Evolutionary conservation across 1,140 invertebrate genomes (phyloP).

Genomic region (Drosophila sulfurigaster): DNA sequence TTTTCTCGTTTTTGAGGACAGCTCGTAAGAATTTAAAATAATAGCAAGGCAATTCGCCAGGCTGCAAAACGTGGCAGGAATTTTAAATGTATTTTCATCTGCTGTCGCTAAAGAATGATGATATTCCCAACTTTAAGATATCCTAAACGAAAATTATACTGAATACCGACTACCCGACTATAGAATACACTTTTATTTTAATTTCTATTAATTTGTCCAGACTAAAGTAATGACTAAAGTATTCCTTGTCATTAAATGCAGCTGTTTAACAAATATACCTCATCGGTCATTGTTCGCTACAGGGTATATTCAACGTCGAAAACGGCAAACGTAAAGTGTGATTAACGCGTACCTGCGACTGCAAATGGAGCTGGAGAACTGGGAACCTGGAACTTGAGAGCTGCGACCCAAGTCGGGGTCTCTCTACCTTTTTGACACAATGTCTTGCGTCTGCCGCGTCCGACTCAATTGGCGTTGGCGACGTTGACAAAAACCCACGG

Average conservation of each 20-base stretch:
- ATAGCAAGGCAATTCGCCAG: slow-evolving; percentile 71
- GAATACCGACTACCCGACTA: no score
- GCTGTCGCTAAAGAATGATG: slow-evolving; percentile 11
- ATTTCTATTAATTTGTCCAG: no score
- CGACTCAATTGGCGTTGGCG: slow-evolving; percentile 32
- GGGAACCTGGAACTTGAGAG: slow-evolving; percentile 7
- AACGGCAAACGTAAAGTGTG: slow-evolving; percentile 72
- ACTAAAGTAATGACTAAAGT: no score
- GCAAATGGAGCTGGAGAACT: slow-evolving; percentile 38
- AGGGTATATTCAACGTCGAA: slow-evolving; percentile 48
- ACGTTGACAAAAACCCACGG: slow-evolving; percentile 71
- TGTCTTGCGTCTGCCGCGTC: slow-evolving; percentile 1
- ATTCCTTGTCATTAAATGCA: neutral
- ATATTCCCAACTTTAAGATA: neutral
- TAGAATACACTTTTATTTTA: no score
- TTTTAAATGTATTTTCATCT: slow-evolving; percentile 65
- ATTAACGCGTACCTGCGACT: slow-evolving; percentile 77
- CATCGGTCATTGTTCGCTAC: neutral
- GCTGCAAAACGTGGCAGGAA: slow-evolving; percentile 68
- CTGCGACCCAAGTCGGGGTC: slow-evolving; percentile 11
- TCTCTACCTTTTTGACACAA: slow-evolving; percentile 74
- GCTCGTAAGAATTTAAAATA: slow-evolving; percentile 68
- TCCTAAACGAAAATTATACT: neutral
- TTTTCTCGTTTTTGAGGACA: slow-evolving; percentile 20
- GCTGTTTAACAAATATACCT: neutral